Conservation (phyloP, 1,140 invertebrate genomes). For the Penaeus chinensis region DNA sequence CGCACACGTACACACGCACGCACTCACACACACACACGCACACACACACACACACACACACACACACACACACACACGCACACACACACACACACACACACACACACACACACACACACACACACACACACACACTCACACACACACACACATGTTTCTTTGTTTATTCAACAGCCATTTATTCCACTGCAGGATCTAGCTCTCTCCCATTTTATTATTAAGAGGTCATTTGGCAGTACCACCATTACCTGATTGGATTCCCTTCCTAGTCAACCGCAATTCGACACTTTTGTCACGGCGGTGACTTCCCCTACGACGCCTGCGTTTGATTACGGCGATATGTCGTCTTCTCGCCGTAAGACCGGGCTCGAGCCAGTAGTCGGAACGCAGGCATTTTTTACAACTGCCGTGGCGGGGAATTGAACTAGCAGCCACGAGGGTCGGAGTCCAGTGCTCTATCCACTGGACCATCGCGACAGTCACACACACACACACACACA, state of each 20-base stretch:
- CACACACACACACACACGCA: background rate
- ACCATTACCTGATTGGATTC: too few species aligned
- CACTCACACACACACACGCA: background rate
- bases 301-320: too few species aligned
- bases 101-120: conserved; percentile 4
- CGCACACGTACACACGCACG: background rate
- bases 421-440: too few species aligned
- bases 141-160: background rate
- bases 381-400: too few species aligned
- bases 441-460: too few species aligned
- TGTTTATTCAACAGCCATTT: background rate
- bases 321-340: too few species aligned
- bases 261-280: background rate
- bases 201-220: background rate
- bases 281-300: background rate
- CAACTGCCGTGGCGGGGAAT: too few species aligned
- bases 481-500: conserved; percentile 1
- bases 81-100: background rate
- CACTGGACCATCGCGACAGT: too few species aligned
- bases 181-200: background rate
- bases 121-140: background rate
- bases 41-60: background rate
- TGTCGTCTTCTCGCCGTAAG: too few species aligned
- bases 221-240: background rate
- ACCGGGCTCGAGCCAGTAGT: too few species aligned